Conservation (phyloP, 2,113 vertebrate species). For the Orthochromis malagaraziensis region DNA sequence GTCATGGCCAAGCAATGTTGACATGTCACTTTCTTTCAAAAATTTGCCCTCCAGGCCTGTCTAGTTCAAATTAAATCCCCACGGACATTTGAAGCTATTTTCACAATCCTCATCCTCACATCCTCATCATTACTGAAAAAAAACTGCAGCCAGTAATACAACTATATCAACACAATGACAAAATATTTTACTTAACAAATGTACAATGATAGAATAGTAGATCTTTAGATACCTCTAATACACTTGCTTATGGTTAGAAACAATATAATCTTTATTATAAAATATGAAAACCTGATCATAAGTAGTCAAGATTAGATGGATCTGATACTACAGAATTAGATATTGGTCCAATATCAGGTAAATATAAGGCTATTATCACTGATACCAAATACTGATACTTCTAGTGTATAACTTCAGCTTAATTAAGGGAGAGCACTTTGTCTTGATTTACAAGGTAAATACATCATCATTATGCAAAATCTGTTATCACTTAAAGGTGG, state of each 20-base stretch:
- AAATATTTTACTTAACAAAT: not conserved
- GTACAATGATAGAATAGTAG: not conserved
- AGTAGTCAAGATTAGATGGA: not conserved
- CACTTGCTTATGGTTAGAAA: not conserved
- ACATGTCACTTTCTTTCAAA: not conserved
- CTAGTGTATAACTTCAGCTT: not conserved
- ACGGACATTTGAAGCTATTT: not conserved
- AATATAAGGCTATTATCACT: not conserved
- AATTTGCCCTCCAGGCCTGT: not conserved
- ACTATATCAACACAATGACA: not conserved
- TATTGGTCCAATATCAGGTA: not conserved
- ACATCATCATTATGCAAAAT: not conserved
- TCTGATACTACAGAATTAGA: fast-evolving
- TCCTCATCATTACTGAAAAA: not conserved
- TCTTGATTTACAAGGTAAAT: not conserved
- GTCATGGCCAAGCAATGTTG: not conserved
- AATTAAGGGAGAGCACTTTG: not conserved
- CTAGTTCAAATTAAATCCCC: not conserved
- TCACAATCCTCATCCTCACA: not conserved
- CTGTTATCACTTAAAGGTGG: not conserved
- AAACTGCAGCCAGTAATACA: not conserved
- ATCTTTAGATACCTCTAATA: not conserved
- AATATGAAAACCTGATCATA: not conserved
- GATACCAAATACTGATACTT: not conserved
- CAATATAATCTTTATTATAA: not conserved